These are phyloP conservation scores for Plutomurus gul DNA, from an alignment of 1,140 invertebrate genomes.

Conservation along the genomic window DNA sequence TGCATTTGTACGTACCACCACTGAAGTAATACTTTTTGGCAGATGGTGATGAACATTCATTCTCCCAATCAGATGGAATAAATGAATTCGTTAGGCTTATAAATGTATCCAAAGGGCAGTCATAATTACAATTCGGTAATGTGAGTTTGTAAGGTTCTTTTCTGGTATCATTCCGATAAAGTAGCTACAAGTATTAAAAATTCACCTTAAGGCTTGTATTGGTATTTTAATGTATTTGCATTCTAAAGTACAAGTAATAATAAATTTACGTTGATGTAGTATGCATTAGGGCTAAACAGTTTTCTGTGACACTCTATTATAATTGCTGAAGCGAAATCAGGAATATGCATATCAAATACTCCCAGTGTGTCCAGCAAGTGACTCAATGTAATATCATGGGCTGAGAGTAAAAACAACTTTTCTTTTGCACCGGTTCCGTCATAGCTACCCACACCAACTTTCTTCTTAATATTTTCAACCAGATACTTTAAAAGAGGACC, in stretches of 20 bases:
- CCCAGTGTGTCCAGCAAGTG: not conserved
- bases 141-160: not conserved
- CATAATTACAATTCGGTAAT: not conserved
- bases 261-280: not conserved
- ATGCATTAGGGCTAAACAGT: not conserved
- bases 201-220: not conserved
- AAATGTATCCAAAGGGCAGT: not conserved
- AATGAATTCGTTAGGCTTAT: not conserved
- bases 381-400: not conserved
- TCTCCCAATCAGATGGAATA: constrained; percentile 1
- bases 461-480: not conserved
- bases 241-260: no score
- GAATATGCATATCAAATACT: not conserved
- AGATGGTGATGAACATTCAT: not conserved
- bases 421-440: not conserved
- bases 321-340: not conserved
- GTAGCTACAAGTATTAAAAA: not conserved
- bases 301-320: constrained; percentile 6
- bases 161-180: not conserved
- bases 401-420: not conserved
- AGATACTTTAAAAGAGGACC: not conserved
- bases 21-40: not conserved
- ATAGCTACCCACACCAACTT: not conserved
- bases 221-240: not conserved
- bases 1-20: not conserved